These are phyloP conservation scores for Xestia sexstrigata DNA, from an alignment of 2,888 invertebrate genomes.

Conservation along the genomic window DNA sequence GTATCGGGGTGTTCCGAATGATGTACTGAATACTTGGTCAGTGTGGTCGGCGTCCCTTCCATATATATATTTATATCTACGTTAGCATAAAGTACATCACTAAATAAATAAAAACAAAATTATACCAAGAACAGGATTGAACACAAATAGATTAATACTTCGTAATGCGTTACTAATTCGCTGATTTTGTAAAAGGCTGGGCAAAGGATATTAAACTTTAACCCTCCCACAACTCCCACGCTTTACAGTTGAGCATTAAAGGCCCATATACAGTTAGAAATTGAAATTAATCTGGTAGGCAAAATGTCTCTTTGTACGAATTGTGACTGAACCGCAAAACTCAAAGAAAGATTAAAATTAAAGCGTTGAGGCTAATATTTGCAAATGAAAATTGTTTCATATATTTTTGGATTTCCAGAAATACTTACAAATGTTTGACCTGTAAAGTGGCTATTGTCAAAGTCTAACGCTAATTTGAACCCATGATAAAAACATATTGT, in stretches of 20 bases:
- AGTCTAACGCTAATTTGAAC: background rate
- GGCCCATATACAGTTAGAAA: background rate
- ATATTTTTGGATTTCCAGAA: background rate
- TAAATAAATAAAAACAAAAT: no score
- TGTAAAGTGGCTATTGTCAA: background rate
- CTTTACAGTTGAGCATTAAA: background rate
- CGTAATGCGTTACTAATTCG: background rate
- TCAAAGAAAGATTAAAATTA: conserved; percentile 8
- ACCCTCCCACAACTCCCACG: background rate
- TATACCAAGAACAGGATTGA: no score
- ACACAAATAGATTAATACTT: background rate
- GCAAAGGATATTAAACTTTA: conserved; percentile 12
- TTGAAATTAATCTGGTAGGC: conserved; percentile 16
- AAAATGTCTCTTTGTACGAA: conserved; percentile 9
- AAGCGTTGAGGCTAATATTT: conserved; percentile 14
- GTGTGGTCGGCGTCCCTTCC: no score
- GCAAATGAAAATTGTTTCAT: background rate
- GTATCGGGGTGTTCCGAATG: no score
- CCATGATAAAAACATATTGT: background rate
- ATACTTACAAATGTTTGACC: background rate
- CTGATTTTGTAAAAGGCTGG: background rate
- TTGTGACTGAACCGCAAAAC: conserved; percentile 18
- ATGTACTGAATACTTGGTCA: no score
- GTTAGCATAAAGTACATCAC: background rate
- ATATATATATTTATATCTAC: background rate